phyloP scores from a whole-genome alignment of 2,888 invertebrate species.

The Eristalis tenax region DNA sequence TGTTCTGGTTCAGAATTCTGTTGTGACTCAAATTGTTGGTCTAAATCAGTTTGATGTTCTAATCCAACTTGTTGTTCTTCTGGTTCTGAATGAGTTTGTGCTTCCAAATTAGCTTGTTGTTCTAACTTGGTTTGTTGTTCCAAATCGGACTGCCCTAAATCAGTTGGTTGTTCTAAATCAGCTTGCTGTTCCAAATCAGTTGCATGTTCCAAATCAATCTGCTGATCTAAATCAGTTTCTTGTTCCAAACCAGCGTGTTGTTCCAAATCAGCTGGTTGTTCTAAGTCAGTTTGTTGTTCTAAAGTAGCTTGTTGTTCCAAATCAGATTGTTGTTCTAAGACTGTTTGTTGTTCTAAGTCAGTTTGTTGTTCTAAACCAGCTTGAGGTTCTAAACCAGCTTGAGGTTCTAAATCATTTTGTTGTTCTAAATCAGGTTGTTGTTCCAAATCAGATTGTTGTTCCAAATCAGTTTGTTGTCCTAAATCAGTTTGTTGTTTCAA shows the following conservation, averaged over 20 bases:
- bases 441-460: background rate
- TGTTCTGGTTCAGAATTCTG: background rate
- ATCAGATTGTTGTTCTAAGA: background rate
- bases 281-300: background rate
- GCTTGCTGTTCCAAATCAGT: background rate
- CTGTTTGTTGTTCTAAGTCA: background rate
- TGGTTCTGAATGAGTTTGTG: background rate
- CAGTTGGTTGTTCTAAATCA: slow-evolving; percentile 1
- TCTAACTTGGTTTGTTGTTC: background rate
- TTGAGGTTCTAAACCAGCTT: background rate
- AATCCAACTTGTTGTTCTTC: background rate
- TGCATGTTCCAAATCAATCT: background rate
- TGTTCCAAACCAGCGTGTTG: background rate
- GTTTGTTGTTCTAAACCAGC: background rate
- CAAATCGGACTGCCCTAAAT: background rate
- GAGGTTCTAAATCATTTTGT: background rate
- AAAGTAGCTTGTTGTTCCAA: background rate
- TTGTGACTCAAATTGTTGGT: background rate
- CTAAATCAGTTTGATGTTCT: background rate
- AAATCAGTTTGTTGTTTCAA: background rate
- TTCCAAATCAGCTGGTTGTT: background rate
- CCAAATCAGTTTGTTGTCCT: background rate
- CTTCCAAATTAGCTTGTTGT: background rate
- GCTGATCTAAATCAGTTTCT: background rate
- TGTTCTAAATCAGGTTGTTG: background rate